Base-by-base conservation (phyloP, 1,140 invertebrate genomes). In the Pseudomyrmex cubaensis region DNA sequence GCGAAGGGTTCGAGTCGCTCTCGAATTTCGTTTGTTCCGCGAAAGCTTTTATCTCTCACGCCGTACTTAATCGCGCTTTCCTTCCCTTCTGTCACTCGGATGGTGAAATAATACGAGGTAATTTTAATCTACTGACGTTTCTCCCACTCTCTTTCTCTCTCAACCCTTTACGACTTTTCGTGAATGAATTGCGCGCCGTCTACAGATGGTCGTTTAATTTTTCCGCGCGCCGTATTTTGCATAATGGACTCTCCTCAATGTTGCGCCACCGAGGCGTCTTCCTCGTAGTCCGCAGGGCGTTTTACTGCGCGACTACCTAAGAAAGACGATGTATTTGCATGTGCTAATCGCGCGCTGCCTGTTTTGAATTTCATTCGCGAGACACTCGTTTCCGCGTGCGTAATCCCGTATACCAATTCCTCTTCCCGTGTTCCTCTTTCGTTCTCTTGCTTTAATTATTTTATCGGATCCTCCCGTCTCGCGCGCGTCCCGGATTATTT, bases 311-410 rank as follows among this genome's bases (percentile, higher is more conserved):
- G 74, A 54, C 25, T 20, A 48, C 61, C 7, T 5, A 50, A 59
- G 56, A 72, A 59, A 50, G 7, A 15, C 5, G 20, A n/a, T 50
- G 5, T 7, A 70, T 72, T 80, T 80, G 44, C 54, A 56, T 44
- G 76, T 20, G 35, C 76, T 80, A 80, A 80, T 80, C 76, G 15
- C 35, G 35, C 35, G 4, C n/a, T 63, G 20, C 20, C 54, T 72
- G 54, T 80, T 80, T 80, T 50, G 22, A 80, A 80, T 80, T 72
- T 72, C 44, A 80, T 80, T 80, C 72, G 4, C n/a, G 66, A 61
- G 66, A 80, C 76, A 50, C 20, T 77, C 8, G 25, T 72, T 72
- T 44, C 25, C 52, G 35, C 25, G 50, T 20, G 54, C 76, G 76
- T 59, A 77, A 61, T 80, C 66, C 70, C 54, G 76, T 13, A 22